Conservation (phyloP, 1,140 invertebrate genomes). For the Magallana gigas region DNA sequence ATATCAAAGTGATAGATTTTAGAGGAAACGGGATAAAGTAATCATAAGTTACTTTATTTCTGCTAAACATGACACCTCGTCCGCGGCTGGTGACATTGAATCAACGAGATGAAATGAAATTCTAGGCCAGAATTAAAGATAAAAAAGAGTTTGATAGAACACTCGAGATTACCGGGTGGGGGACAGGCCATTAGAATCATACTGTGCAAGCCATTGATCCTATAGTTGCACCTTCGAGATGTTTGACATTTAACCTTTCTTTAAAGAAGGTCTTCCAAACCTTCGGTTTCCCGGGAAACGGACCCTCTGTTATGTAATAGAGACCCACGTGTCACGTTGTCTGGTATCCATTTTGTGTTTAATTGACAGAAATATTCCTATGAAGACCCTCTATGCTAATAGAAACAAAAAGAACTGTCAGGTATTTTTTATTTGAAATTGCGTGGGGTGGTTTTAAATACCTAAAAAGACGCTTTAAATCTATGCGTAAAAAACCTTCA, state of each 20-base stretch:
- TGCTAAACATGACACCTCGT: slow-evolving; percentile 22
- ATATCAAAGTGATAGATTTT: slow-evolving; percentile 29
- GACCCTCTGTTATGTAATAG: not conserved
- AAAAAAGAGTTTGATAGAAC: slow-evolving; percentile 17
- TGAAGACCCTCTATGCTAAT: not conserved
- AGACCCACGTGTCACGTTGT: not conserved
- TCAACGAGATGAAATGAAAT: slow-evolving; percentile 34
- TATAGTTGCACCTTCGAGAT: not conserved
- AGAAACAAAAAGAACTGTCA: not conserved
- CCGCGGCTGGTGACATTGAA: not conserved
- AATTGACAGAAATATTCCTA: slow-evolving; percentile 26
- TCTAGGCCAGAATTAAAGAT: slow-evolving; percentile 3
- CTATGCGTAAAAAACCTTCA: not conserved
- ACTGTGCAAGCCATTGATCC: slow-evolving; percentile 3
- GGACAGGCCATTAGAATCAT: not conserved
- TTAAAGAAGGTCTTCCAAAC: slow-evolving; percentile 22
- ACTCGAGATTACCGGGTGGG: slow-evolving; percentile 5
- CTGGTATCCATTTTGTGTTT: not conserved
- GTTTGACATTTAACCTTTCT: slow-evolving; percentile 27
- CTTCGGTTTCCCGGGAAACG: not conserved
- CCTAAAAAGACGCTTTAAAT: not conserved
- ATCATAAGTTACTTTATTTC: not conserved
- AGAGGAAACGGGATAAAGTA: not conserved
- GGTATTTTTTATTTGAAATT: slow-evolving; percentile 16
- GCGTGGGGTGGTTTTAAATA: slow-evolving; percentile 14